Conservation (phyloP, 2,888 invertebrate species). For the Eutolmus rufibarbis region DNA sequence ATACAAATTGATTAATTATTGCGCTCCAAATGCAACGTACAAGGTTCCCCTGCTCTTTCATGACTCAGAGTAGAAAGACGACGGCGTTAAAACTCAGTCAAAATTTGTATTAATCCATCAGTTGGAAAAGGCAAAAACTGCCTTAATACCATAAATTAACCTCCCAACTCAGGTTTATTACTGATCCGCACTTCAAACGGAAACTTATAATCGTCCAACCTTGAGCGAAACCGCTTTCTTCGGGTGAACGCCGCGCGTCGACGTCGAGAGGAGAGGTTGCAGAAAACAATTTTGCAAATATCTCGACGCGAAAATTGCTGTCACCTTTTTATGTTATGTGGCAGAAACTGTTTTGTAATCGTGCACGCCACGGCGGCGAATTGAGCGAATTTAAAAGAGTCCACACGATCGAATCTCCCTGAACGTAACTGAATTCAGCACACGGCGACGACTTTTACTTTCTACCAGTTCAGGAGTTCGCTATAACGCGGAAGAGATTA, state of each 20-base stretch:
- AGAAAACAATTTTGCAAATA: background rate
- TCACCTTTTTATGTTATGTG: background rate
- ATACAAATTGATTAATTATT: background rate
- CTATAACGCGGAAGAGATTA: background rate
- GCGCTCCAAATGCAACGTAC: background rate
- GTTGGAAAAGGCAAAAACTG: background rate
- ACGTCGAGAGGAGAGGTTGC: background rate
- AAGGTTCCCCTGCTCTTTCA: background rate
- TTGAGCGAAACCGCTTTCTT: background rate
- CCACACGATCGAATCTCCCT: background rate
- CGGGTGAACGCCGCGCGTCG: background rate
- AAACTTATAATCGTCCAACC: background rate
- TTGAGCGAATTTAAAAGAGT: background rate
- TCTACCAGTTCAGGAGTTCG: background rate
- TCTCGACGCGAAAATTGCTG: background rate
- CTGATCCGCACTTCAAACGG: background rate
- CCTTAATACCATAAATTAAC: background rate
- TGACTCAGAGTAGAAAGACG: background rate
- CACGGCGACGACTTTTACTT: constrained; percentile 3
- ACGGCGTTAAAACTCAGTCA: background rate
- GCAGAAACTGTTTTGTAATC: background rate
- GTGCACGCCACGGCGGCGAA: background rate
- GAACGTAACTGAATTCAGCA: background rate
- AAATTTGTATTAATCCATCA: background rate
- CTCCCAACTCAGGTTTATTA: background rate